A percentile compares a stretch with the other conserved stretches of the same genome.
Conservation (phyloP, 2,113 vertebrate genomes). For the Datnioides undecimradiatus region DNA sequence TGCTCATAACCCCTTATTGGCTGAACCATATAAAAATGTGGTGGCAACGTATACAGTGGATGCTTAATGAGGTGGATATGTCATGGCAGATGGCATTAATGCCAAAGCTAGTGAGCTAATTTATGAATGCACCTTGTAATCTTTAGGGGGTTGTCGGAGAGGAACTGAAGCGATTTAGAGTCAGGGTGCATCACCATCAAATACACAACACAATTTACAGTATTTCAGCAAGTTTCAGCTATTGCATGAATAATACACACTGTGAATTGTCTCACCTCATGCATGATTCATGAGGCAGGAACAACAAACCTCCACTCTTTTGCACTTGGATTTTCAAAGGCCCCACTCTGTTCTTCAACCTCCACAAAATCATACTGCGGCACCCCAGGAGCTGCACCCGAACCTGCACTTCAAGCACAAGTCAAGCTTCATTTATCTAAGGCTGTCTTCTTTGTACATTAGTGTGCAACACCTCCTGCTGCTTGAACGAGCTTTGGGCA, state of each 20-base stretch:
- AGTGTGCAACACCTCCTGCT: slow-evolving; percentile 44
- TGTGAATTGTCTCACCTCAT: slow-evolving; percentile 60
- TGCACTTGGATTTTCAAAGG: slow-evolving; percentile 42
- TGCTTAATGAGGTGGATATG: slow-evolving; percentile 3
- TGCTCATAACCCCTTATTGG: background rate
- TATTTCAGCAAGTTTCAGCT: slow-evolving; percentile 40
- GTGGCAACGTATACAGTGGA: background rate
- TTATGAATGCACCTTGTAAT: slow-evolving; percentile 11
- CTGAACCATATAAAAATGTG: background rate
- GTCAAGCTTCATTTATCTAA: slow-evolving; percentile 49
- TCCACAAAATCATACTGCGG: slow-evolving; percentile 2
- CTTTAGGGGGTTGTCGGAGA: background rate
- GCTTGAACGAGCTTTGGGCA: slow-evolving; percentile 34
- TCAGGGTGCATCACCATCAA: background rate
- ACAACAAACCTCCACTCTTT: slow-evolving; percentile 28
- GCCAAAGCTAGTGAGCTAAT: background rate
- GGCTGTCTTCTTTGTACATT: background rate
- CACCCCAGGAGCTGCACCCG: slow-evolving; percentile 10
- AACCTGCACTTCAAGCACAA: slow-evolving; percentile 15
- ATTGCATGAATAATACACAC: slow-evolving; percentile 62
- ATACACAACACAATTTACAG: slow-evolving; percentile 16
- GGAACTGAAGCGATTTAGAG: slow-evolving; percentile 6
- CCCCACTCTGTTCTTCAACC: background rate
- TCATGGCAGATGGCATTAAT: background rate
- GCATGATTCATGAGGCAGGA: slow-evolving; percentile 65